Evolutionary conservation across 2,113 vertebrate species (phyloP).

Genomic region (Anhinga anhinga): DNA sequence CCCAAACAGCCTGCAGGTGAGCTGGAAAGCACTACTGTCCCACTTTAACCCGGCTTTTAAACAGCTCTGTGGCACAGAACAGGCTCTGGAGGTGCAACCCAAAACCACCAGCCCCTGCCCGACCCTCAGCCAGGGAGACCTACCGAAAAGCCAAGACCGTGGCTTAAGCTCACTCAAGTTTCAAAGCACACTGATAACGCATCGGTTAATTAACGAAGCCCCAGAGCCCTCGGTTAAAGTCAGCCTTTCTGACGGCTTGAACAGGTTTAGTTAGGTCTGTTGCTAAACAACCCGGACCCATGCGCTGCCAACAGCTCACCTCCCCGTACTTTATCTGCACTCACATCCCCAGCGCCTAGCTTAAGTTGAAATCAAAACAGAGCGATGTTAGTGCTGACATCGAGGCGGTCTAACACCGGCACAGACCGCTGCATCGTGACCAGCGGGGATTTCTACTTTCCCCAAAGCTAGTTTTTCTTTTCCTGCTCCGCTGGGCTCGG

Average conservation of each 20-base stretch:
- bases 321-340: fast-evolving
- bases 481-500: neutral
- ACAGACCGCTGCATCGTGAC: neutral
- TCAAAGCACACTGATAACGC: neutral
- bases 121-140: neutral
- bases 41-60: neutral
- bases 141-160: neutral
- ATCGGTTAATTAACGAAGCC: neutral
- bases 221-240: neutral
- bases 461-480: neutral
- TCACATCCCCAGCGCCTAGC: neutral
- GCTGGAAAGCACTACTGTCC: neutral
- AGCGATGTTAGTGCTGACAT: fast-evolving
- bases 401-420: fast-evolving
- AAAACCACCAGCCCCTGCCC: neutral
- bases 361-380: neutral
- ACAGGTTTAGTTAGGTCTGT: neutral
- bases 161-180: neutral
- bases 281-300: neutral
- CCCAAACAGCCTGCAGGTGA: neutral
- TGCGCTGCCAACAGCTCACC: neutral
- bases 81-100: neutral
- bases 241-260: fast-evolving
- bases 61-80: neutral
- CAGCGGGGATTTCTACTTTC: neutral